Base-by-base conservation (phyloP, 2,113 vertebrate genomes). In the Malurus elegans region DNA sequence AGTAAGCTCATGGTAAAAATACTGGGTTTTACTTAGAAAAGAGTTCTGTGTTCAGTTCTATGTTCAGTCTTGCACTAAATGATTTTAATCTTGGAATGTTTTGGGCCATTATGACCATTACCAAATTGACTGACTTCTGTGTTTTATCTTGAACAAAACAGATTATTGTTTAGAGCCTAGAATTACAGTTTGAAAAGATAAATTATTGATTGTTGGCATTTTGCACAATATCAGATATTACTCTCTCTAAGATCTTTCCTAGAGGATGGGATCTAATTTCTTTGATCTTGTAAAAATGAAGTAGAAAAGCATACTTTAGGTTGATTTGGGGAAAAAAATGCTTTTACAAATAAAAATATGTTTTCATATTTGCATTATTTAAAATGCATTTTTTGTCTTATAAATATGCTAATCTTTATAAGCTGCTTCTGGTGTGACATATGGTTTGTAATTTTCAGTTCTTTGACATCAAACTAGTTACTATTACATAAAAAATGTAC, bases 381-480 rank as follows among this genome's bases (percentile, higher is more conserved):
- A 94, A 84, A 91, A 96, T 94, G 76, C 72, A 23, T 86, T 80
- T 92, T 95, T 96, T 90, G 38, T 75, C 89, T 93, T 81, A 91
- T 86, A 93, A 95, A 91, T 97, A 95, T 95, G 89, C 61, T 95
- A 89, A 97, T 95, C 83, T 93, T 91, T 64, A 71, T 86, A 91
- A 96, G 80, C 89, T 81, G 76, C 69, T 93, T 96, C 94, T 95
- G 83, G 73, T 95, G 71, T 91, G 86, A 93, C 91, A 93, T 93
- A 93, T 91, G 96, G 91, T 79, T 92, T 95, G 72, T 84, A 84
- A 92, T 94, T 95, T 94, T 95, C 91, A 93, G 26, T 93, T 96
- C 92, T 95, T 93, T 95, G 91, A 95, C 94, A 96, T 95, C 91
- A 95, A 65, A 83, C 80, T 93, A 87, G 86, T 95, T 96, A 86